Base-by-base conservation (phyloP, 2,797 vertebrate genomes). In the Halcyon badia region DNA sequence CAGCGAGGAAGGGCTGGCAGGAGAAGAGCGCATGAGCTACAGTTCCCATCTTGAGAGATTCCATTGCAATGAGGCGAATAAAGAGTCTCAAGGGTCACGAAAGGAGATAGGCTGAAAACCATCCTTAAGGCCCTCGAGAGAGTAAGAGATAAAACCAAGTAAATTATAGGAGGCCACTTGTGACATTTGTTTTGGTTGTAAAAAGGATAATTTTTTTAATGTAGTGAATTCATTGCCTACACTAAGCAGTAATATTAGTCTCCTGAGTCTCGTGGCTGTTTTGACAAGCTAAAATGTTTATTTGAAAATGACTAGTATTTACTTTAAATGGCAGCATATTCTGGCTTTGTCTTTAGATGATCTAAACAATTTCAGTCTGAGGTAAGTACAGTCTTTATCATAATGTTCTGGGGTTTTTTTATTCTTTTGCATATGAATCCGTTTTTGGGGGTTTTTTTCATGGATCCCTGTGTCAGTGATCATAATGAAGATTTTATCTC, bases 151-250 rank as follows among this genome's bases (percentile, higher is more conserved):
- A 80, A 87, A 87, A 6, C 15, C 25, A 69, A 78, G 6, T 42
- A 72, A 69, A 79, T 54, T 35, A 65, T 11, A 65, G 37, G 41
- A 87, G 24, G 21, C 4, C 9, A 8, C 42, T 77, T 56, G 14
- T 0, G 1, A 85, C 25, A 21, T 65, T 65, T 71, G 31, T 26
- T 83, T 76, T 58, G 3, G 25, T 56, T 66, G 28, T 62, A 77
- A 81, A 83, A 72, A 18, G 4, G 13, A 49, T n/a, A 31, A 1
- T 5, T 73, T 69, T 70, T 64, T 71, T 28, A 31, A 60, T 4
- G 2, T 6, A 79, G 44, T 42, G 51, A 64, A 39, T 69, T 3
- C 0, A 0, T 49, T 93, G n/a, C 31, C 35, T 78, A 14, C 2
- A 4, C 15, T 72, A 58, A 76, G 35, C 9, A 65, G 13, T n/a